These are phyloP conservation scores for Noctua fimbriata DNA, from an alignment of 2,888 invertebrate species.

Conservation along the genomic window DNA sequence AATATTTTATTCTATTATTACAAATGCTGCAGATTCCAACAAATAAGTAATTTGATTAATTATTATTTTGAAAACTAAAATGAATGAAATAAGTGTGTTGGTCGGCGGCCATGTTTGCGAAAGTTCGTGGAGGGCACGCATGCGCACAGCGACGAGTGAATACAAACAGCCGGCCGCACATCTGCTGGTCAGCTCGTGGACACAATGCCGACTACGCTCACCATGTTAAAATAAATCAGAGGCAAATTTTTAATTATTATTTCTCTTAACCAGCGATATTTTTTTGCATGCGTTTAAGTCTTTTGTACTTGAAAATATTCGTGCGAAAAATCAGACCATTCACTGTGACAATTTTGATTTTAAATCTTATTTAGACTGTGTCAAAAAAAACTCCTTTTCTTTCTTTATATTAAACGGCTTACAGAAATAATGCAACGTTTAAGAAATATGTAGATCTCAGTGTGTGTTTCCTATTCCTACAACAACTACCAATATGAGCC, in stretches of 20 bases:
- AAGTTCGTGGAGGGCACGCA: conserved; percentile 78
- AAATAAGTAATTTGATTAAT: not conserved
- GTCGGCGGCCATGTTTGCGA: conserved; percentile 82
- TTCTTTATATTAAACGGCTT: no score
- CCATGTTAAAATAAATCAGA: conserved; percentile 63
- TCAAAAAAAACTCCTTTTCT: not conserved
- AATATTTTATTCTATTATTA: not conserved
- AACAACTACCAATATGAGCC: not conserved
- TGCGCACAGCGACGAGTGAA: conserved; percentile 80
- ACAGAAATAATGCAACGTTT: not conserved
- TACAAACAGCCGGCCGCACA: conserved; percentile 88
- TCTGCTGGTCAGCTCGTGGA: conserved; percentile 90
- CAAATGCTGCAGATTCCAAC: not conserved
- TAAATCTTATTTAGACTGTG: not conserved
- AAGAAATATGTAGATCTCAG: not conserved
- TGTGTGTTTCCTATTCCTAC: not conserved
- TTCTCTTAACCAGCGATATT: not conserved
- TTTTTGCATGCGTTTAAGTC: conserved; percentile 58
- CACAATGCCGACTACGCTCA: conserved; percentile 79
- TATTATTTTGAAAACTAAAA: conserved; percentile 17
- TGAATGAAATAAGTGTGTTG: conserved; percentile 49
- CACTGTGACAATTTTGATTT: not conserved
- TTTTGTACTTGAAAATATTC: conserved; percentile 52
- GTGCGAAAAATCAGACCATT: not conserved
- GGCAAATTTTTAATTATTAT: conserved; percentile 21